Conservation (phyloP, 30 jellyfish, hydroid and myxozoan genomes). For the Hydra vulgaris region DNA sequence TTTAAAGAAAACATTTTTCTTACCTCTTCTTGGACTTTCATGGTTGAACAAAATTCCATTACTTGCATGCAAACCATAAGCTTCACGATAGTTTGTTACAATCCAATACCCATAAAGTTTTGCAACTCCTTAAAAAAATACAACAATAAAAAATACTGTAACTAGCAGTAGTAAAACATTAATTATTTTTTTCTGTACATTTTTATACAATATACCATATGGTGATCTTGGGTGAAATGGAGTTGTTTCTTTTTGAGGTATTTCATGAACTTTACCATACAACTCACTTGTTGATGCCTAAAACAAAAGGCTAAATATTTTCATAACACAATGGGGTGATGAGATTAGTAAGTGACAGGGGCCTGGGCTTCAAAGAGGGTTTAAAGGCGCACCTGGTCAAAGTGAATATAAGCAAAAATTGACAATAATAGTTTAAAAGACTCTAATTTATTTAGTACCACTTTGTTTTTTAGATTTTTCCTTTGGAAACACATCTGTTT, state of each 20-base stretch:
- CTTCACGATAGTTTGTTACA: slow-evolving; percentile 89
- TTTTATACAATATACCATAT: slow-evolving; percentile 77
- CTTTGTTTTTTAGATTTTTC: too few species aligned
- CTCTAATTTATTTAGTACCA: too few species aligned
- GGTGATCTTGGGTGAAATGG: slow-evolving; percentile 99
- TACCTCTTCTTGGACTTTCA: slow-evolving; percentile 99
- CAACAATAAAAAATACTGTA: not conserved
- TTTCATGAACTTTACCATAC: slow-evolving; percentile 81
- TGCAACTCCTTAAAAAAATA: slow-evolving; percentile 69
- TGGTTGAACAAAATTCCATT: slow-evolving; percentile 93
- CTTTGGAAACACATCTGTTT: too few species aligned
- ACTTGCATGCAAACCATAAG: slow-evolving; percentile 75
- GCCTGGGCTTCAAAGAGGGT: too few species aligned
- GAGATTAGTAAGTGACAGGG: too few species aligned
- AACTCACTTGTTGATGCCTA: slow-evolving; percentile 99
- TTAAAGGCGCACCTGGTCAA: too few species aligned
- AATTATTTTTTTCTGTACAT: not conserved
- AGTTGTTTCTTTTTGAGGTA: slow-evolving; percentile 81
- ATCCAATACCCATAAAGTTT: slow-evolving; percentile 90
- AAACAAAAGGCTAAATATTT: not conserved
- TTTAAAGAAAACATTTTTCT: too few species aligned
- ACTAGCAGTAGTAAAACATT: not conserved
- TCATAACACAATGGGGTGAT: too few species aligned
- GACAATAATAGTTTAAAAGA: too few species aligned
- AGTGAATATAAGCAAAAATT: too few species aligned